A percentile compares a stretch with the other conserved stretches of the same genome.
These are phyloP conservation scores for Rhagologus leucostigma DNA, from an alignment of 2,113 vertebrate species.

Conservation along the genomic window DNA sequence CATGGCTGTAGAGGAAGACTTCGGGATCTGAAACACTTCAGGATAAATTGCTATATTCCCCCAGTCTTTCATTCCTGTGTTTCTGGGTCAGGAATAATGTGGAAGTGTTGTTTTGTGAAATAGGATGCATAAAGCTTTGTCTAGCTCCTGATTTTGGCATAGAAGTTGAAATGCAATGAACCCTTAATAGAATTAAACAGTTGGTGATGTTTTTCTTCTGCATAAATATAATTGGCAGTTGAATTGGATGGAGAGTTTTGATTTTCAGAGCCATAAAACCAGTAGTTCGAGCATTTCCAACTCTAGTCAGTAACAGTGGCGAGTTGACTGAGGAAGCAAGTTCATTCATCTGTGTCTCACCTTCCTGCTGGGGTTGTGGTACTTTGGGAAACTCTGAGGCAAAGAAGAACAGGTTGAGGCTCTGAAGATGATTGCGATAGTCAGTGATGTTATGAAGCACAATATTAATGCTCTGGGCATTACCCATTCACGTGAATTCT, in stretches of 20 bases:
- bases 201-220: background rate
- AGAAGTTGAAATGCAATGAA: background rate
- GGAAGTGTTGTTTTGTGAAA: background rate
- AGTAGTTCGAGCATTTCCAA: background rate
- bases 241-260: background rate
- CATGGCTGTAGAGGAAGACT: background rate
- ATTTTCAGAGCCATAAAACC: background rate
- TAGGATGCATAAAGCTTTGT: background rate
- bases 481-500: background rate
- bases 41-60: background rate
- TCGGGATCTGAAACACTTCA: background rate
- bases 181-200: background rate
- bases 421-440: background rate
- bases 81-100: background rate
- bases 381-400: background rate
- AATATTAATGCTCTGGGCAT: background rate
- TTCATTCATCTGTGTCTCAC: background rate
- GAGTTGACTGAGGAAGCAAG: background rate
- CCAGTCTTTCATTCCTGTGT: background rate
- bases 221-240: accelerated
- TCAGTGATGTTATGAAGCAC: background rate
- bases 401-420: background rate
- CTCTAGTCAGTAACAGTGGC: background rate
- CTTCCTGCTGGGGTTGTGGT: accelerated
- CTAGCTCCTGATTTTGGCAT: background rate